Evolutionary conservation across 1,140 invertebrate genomes (phyloP).

Genomic region (Platyura marginata): DNA sequence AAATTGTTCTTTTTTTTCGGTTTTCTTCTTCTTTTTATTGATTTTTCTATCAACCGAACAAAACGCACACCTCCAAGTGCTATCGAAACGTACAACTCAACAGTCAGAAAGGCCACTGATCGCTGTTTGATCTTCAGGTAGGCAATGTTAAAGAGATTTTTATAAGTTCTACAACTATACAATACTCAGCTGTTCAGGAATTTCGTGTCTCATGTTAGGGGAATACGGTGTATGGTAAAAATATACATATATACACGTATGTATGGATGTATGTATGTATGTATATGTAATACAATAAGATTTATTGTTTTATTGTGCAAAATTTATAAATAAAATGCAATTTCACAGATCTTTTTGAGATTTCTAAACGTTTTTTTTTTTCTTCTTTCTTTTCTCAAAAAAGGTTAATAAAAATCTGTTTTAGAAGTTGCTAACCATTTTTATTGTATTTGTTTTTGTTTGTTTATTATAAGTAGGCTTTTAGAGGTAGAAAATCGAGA

Average conservation of each 20-base stretch:
- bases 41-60: too few species aligned
- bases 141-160: not conserved
- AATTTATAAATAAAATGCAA: not conserved
- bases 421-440: not conserved
- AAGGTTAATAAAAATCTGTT: too few species aligned
- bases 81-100: not conserved
- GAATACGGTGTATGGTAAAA: not conserved
- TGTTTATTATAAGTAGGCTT: not conserved
- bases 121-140: not conserved
- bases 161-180: not conserved
- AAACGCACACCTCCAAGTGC: too few species aligned
- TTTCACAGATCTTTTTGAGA: not conserved
- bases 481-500: too few species aligned
- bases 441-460: not conserved
- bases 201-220: not conserved
- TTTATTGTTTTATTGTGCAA: not conserved
- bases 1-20: not conserved
- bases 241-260: not conserved
- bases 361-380: not conserved
- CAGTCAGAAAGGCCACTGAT: conserved; percentile 1
- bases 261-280: not conserved
- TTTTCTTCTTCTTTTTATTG: not conserved
- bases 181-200: not conserved
- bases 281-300: not conserved
- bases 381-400: too few species aligned